A percentile compares a stretch with the other conserved stretches of the same genome.
Evolutionary conservation across 2,888 invertebrate genomes (phyloP).

Genomic region (Pristionchus fissidentatus): DNA sequence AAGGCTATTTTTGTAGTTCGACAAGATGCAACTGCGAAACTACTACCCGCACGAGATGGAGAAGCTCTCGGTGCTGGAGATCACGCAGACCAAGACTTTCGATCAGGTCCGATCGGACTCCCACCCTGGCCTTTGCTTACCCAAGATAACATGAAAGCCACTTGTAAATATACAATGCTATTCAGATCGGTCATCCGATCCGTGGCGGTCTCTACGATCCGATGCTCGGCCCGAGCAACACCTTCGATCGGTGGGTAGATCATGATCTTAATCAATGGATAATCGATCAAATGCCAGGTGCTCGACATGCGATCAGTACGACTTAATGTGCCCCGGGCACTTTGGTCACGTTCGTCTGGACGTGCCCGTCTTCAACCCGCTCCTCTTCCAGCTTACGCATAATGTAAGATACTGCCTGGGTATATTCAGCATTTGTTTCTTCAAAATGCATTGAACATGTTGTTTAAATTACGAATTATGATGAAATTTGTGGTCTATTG

Average conservation of each 20-base stretch:
- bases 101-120: constrained; percentile 64
- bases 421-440: neutral
- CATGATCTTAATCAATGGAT: no score
- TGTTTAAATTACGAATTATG: no score
- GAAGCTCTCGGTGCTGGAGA: constrained; percentile 68
- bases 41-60: constrained; percentile 72
- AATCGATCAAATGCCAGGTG: constrained; percentile 52
- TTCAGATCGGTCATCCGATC: constrained; percentile 71
- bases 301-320: constrained; percentile 68
- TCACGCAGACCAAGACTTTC: constrained; percentile 72
- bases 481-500: no score
- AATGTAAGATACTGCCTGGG: constrained; percentile 77
- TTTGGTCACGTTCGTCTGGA: constrained; percentile 93
- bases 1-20: constrained; percentile 70
- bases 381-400: constrained; percentile 86
- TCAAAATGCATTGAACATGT: neutral
- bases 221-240: constrained; percentile 81
- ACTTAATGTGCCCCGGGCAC: constrained; percentile 82
- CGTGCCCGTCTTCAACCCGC: constrained; percentile 89
- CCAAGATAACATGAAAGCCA: neutral
- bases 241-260: constrained; percentile 48
- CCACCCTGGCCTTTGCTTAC: neutral
- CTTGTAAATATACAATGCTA: neutral
- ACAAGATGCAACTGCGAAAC: constrained; percentile 65
- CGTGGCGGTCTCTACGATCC: constrained; percentile 91